A percentile compares a stretch with the other conserved stretches of the same genome.
These are phyloP conservation scores for Goniozus legneri DNA, from an alignment of 1,140 invertebrate genomes.

Conservation along the genomic window DNA sequence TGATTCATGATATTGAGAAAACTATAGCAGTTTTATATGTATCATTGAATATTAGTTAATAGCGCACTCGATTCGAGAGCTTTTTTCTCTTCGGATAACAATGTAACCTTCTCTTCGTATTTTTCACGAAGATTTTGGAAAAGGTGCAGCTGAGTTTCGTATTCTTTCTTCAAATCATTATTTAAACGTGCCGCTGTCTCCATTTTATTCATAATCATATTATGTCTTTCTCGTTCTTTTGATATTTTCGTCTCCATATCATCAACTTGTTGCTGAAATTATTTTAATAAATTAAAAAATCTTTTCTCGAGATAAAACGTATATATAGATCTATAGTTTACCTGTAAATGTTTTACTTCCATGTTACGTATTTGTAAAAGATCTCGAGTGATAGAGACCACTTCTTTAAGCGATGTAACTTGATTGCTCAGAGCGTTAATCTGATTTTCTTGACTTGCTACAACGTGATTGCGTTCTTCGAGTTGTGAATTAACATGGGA, in stretches of 20 bases:
- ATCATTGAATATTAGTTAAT: no score
- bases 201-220: constrained; percentile 65
- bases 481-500: constrained; percentile 34
- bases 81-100: constrained; percentile 48
- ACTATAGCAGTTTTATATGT: no score
- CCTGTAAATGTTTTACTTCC: constrained; percentile 72
- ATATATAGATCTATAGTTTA: constrained; percentile 25
- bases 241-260: constrained; percentile 67
- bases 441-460: constrained; percentile 66
- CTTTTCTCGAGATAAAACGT: background rate
- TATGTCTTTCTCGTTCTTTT: constrained; percentile 66
- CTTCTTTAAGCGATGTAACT: constrained; percentile 71
- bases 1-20: no score
- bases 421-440: constrained; percentile 68
- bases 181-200: constrained; percentile 67
- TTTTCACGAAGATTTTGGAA: constrained; percentile 57
- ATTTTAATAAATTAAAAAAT: constrained; percentile 7
- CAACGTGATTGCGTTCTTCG: constrained; percentile 30
- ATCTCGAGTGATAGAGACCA: constrained; percentile 72
- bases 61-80: constrained; percentile 25
- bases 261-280: constrained; percentile 61
- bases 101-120: constrained; percentile 51
- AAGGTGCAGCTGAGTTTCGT: constrained; percentile 68
- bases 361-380: constrained; percentile 71
- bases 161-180: constrained; percentile 69